Conservation (phyloP, 2,113 vertebrate genomes). For the Tylochromis polylepis region DNA sequence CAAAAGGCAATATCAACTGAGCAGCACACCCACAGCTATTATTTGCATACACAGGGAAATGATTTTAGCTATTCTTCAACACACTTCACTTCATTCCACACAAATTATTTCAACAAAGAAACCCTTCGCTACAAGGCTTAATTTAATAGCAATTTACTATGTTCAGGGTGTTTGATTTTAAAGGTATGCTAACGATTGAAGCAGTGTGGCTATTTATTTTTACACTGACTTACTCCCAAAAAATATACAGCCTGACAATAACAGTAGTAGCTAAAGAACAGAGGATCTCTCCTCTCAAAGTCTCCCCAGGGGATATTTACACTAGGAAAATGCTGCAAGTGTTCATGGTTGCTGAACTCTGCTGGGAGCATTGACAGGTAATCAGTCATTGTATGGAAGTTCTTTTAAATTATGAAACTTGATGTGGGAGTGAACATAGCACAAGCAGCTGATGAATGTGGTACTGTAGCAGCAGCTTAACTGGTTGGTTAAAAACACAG, state of each 20-base stretch:
- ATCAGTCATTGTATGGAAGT: conserved; percentile 16
- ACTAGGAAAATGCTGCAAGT: background rate
- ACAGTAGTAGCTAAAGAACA: background rate
- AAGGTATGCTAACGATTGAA: background rate
- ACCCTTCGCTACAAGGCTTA: background rate
- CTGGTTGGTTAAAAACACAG: background rate
- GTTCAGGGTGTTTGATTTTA: background rate
- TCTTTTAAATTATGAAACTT: background rate
- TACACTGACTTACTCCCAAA: background rate
- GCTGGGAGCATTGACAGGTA: background rate
- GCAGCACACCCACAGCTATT: background rate
- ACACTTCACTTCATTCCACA: background rate
- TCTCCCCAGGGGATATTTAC: background rate
- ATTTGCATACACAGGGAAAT: background rate
- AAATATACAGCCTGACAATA: background rate
- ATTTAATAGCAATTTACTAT: background rate
- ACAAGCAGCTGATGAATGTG: background rate
- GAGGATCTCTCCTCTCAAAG: background rate
- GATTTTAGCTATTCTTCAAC: background rate
- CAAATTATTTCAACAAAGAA: background rate
- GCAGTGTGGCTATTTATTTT: background rate
- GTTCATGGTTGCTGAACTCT: background rate
- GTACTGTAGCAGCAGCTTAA: background rate
- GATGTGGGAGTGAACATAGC: background rate
- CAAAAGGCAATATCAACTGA: background rate